These are phyloP conservation scores for Coenonympha glycerion DNA, from an alignment of 2,888 invertebrate genomes.

Conservation along the genomic window DNA sequence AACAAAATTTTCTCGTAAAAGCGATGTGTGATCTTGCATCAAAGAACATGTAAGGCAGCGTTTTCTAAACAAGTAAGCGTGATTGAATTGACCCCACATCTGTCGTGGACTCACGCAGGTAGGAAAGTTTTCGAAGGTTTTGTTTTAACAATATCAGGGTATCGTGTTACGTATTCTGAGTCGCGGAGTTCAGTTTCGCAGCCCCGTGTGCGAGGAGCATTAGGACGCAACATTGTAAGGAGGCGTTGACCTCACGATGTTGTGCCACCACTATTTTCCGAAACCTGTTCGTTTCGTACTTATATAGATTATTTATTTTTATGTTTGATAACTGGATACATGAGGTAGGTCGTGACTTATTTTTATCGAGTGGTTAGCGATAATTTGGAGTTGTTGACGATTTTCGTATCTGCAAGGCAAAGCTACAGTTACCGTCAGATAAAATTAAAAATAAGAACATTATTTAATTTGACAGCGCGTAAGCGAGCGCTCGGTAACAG, in stretches of 20 bases:
- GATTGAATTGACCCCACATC: constrained; percentile 6
- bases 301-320: not conserved
- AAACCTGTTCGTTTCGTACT: constrained; percentile 17
- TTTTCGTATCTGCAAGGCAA: too few relatives aligned
- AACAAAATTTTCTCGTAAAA: constrained; percentile 1
- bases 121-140: constrained; percentile 8
- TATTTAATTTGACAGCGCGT: too few relatives aligned
- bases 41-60: constrained; percentile 10
- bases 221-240: constrained; percentile 33
- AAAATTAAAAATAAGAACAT: too few relatives aligned
- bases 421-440: too few relatives aligned
- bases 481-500: too few relatives aligned
- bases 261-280: constrained; percentile 18
- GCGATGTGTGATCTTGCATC: constrained; percentile 15
- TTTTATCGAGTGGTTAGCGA: not conserved
- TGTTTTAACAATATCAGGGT: constrained; percentile 12
- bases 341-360: not conserved
- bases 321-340: not conserved
- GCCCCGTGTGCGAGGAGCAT: constrained; percentile 24
- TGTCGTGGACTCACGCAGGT: not conserved
- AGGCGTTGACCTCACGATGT: constrained; percentile 31
- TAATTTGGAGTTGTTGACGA: too few relatives aligned
- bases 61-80: not conserved
- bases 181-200: constrained; percentile 13
- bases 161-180: constrained; percentile 25